Conservation (phyloP, 2,888 invertebrate genomes). For the Noctuana brunneofusca region DNA sequence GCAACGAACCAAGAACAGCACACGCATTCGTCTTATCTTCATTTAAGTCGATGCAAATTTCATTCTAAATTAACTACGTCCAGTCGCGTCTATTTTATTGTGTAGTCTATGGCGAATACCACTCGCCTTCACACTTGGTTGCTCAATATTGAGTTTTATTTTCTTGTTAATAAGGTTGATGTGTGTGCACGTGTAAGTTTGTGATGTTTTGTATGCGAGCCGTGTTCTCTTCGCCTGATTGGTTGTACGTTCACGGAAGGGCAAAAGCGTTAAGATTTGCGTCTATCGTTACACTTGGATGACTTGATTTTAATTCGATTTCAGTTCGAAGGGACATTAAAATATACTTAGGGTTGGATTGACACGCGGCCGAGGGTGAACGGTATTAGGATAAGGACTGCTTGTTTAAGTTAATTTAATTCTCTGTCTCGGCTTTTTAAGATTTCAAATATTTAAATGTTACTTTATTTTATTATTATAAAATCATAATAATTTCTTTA, state of each 20-base stretch:
- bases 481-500: too few species aligned
- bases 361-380: conserved; percentile 18
- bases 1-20: conserved; percentile 22
- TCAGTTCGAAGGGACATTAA: conserved; percentile 37
- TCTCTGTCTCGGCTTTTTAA: background rate
- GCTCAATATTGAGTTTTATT: conserved; percentile 43
- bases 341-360: conserved; percentile 38
- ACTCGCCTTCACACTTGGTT: conserved; percentile 6
- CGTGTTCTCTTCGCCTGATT: conserved; percentile 65
- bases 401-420: conserved; percentile 25
- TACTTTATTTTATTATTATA: background rate
- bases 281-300: conserved; percentile 66
- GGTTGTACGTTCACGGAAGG: conserved; percentile 61
- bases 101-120: conserved; percentile 43
- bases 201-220: conserved; percentile 66
- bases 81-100: conserved; percentile 30
- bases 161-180: conserved; percentile 36
- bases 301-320: conserved; percentile 64
- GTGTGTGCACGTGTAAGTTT: conserved; percentile 37
- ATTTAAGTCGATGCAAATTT: conserved; percentile 32
- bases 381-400: conserved; percentile 27
- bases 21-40: conserved; percentile 29
- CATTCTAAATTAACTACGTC: conserved; percentile 28
- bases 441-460: background rate
- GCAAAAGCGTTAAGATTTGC: conserved; percentile 64